These are phyloP conservation scores for Erebia palarica DNA, from an alignment of 2,888 invertebrate genomes.

Conservation along the genomic window DNA sequence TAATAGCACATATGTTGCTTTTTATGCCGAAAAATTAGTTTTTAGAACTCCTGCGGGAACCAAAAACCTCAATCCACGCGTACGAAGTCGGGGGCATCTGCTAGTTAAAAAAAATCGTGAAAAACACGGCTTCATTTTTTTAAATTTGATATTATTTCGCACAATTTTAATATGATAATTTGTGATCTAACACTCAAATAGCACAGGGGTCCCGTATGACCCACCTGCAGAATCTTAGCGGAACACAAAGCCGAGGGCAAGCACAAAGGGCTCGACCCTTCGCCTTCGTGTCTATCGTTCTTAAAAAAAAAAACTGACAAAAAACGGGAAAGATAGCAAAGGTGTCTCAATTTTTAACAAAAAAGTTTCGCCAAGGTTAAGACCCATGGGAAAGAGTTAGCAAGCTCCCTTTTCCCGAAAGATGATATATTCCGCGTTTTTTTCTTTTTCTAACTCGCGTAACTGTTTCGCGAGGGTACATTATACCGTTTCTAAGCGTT, in stretches of 20 bases:
- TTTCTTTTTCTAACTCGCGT: slow-evolving; percentile 35
- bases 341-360: slow-evolving; percentile 77
- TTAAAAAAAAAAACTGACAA: slow-evolving; percentile 68
- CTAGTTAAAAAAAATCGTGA: no score
- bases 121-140: background rate
- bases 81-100: no score
- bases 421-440: slow-evolving; percentile 66
- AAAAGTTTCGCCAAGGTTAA: slow-evolving; percentile 77
- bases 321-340: slow-evolving; percentile 79
- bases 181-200: slow-evolving; percentile 38
- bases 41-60: no score
- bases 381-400: slow-evolving; percentile 83
- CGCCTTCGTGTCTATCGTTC: slow-evolving; percentile 54
- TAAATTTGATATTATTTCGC: slow-evolving; percentile 11
- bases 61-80: no score
- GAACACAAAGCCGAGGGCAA: slow-evolving; percentile 59
- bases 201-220: slow-evolving; percentile 56
- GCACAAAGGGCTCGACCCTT: slow-evolving; percentile 69
- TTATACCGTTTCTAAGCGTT: slow-evolving; percentile 60
- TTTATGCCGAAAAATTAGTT: no score
- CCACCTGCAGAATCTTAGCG: slow-evolving; percentile 73
- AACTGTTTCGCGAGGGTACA: slow-evolving; percentile 68
- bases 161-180: slow-evolving; percentile 41
- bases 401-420: slow-evolving; percentile 63
- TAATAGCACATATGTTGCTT: no score